Evolutionary conservation across 2,888 invertebrate genomes (phyloP), one percentile per base, ranked within the genome.

Genomic region (Mycalesis mineus): DNA sequence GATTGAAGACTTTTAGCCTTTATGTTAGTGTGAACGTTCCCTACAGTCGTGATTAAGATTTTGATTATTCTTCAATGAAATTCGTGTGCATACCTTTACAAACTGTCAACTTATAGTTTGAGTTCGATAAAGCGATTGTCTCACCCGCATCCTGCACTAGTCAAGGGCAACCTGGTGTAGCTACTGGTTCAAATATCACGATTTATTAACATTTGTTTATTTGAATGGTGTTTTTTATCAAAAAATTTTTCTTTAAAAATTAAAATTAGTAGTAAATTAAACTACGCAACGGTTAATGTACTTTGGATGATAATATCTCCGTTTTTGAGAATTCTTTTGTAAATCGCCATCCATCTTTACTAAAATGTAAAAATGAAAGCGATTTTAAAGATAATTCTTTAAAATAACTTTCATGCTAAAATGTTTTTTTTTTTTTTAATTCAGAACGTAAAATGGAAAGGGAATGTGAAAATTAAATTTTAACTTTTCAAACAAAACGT

Each of bases 141-240:
- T 17, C 33, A 17, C 48, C 15, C 15, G 36, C 36, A 48, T 48
- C 36, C 48, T 48, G n/a, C 7, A n/a, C 17, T 17, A 17, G 36
- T 36, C 36, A 37, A 48, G 48, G 36, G 17, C 48, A 48, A 17
- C 17, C 48, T 48, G 31, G 36, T 48, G 15, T 11, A n/a, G 36
- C 36, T 15, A 48, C 48, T 48, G 36, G 48, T 48, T 48, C 36
- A 22, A 36, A 48, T 37, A 48, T 17, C 48, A 48, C 13, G 7
- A 1, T 9, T 9, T 22, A 11, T 36, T 36, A 9, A 36, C 11
- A 11, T 36, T 36, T 11, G 4, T 4, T 11, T 11, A 9, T 11
- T 9, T 11, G 36, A 11, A 11, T 4, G 36, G 11, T 4, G 11
- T 36, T 36, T 36, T 36, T 36, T 36, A 33, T 9, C 8, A 33